A percentile compares a stretch with the other conserved stretches of the same genome.
Evolutionary conservation across 2,888 invertebrate genomes (phyloP).

Genomic region (Hypselothyrea guttata): DNA sequence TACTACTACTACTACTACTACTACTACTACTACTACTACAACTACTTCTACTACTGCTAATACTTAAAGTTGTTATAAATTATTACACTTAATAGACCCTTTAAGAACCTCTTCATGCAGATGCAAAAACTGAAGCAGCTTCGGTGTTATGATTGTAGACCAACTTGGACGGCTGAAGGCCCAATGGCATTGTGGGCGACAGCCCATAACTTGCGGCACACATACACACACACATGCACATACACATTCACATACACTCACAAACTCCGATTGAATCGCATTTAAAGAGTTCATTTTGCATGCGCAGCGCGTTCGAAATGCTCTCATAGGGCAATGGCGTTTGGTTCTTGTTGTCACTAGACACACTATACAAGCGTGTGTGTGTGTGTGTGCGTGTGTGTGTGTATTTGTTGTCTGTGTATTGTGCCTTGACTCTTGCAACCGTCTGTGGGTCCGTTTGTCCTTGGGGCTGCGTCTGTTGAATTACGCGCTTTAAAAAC

Average conservation of each 20-base stretch:
- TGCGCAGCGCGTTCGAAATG: slow-evolving; percentile 59
- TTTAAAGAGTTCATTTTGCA: slow-evolving; percentile 70
- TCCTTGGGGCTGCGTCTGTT: slow-evolving; percentile 27
- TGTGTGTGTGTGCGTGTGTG: slow-evolving; percentile 15
- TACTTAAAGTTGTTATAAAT: too few species aligned
- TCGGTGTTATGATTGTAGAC: slow-evolving; percentile 7
- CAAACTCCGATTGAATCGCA: slow-evolving; percentile 40
- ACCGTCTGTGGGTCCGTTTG: slow-evolving; percentile 9
- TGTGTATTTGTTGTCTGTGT: too few species aligned
- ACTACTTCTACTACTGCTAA: too few species aligned
- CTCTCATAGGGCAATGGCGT: slow-evolving; percentile 40
- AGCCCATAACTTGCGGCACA: slow-evolving; percentile 23
- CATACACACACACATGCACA: slow-evolving; percentile 2
- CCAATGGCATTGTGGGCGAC: slow-evolving; percentile 18
- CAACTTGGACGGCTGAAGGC: slow-evolving; percentile 8
- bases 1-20: too few species aligned
- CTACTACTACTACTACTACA: too few species aligned
- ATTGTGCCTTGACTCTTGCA: slow-evolving; percentile 15
- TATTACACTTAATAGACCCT: too few species aligned
- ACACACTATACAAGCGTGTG: slow-evolving; percentile 12
- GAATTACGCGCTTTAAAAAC: slow-evolving; percentile 75
- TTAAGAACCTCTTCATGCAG: too few species aligned
- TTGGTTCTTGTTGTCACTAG: slow-evolving; percentile 41
- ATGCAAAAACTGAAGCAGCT: slow-evolving; percentile 17
- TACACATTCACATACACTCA: not conserved